Conservation (phyloP, 1,140 invertebrate genomes). For the Belonocnema kinseyi region DNA sequence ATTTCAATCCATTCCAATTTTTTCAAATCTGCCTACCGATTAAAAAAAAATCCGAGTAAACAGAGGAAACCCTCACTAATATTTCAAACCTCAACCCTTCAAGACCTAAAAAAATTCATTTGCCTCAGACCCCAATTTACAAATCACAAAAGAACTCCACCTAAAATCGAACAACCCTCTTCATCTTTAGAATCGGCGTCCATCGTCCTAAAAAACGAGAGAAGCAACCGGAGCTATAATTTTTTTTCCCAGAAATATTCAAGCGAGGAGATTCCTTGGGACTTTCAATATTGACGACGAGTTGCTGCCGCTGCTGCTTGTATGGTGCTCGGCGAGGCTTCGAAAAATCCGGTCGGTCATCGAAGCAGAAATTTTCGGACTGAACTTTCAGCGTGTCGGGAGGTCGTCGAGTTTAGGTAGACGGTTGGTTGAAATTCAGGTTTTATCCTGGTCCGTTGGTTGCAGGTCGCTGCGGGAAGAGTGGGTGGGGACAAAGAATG, state of each 20-base stretch:
- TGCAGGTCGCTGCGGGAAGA: slow-evolving; percentile 50
- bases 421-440: slow-evolving; percentile 66
- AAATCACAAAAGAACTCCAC: background rate
- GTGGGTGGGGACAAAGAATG: slow-evolving; percentile 36
- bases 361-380: slow-evolving; percentile 54
- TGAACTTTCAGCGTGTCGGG: slow-evolving; percentile 51
- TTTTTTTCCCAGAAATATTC: slow-evolving; percentile 5
- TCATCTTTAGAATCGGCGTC: background rate
- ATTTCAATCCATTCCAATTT: too few species aligned
- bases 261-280: slow-evolving; percentile 10
- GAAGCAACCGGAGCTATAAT: background rate
- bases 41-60: too few species aligned
- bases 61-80: too few species aligned
- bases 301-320: background rate
- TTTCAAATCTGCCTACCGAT: too few species aligned
- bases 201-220: background rate
- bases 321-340: slow-evolving; percentile 3
- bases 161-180: background rate
- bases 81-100: background rate
- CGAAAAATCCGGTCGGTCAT: slow-evolving; percentile 40
- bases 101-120: background rate
- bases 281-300: slow-evolving; percentile 46
- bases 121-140: background rate
- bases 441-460: slow-evolving; percentile 58
- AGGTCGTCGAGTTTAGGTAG: slow-evolving; percentile 57